Base-by-base conservation (phyloP, 2,113 vertebrate genomes). In the Lophura nycthemera region DNA sequence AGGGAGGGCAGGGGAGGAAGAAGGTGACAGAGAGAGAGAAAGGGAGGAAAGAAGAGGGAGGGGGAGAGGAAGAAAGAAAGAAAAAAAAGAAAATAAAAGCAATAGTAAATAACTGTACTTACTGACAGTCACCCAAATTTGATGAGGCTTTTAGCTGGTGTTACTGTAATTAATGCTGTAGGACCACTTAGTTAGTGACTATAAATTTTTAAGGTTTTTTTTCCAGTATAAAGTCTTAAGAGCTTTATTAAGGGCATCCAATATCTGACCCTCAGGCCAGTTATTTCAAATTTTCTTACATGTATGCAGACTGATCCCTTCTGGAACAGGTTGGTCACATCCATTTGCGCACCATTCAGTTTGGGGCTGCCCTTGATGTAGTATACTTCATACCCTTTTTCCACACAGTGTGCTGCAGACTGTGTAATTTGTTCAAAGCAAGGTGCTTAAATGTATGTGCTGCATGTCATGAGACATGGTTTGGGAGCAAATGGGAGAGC, bases 381-480 rank as follows among this genome's bases (percentile, higher is more conserved):
- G 5, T 6, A 13, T 43, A 45, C 34, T 67, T 43, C 6, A 30
- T 19, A 29, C 20, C 8, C 5, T 42, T 75, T 71, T 84, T 54
- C 63, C 52, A 50, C 10, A n/a, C 45, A 43, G 2, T 43, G 11
- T 27, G 34, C 45, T 61, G 13, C 43, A 66, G 57, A n/a, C 25
- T 22, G 4, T 27, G 18, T 42, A 11, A 38, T 75, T 66, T 84
- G 34, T 61, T 75, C 25, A 25, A 48, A 48, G 18, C 0, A 0
- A 81, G 32, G 16, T 38, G 43, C 50, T 70, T 75, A 8, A 65
- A n/a, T 11, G 13, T 54, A 8, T 34, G 21, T n/a, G 15, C 32
- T 79, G 7, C 38, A 10, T 22, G 34, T 50, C 54, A 2, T 43
- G 8, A 6, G 13, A 4, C 0, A 0, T 56, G 52, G 30, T 56